Percentiles rank a stretch among this genome's conserved stretches.
These are phyloP conservation scores for Podarcis muralis DNA, from an alignment of 2,113 vertebrate species.

Conservation along the genomic window DNA sequence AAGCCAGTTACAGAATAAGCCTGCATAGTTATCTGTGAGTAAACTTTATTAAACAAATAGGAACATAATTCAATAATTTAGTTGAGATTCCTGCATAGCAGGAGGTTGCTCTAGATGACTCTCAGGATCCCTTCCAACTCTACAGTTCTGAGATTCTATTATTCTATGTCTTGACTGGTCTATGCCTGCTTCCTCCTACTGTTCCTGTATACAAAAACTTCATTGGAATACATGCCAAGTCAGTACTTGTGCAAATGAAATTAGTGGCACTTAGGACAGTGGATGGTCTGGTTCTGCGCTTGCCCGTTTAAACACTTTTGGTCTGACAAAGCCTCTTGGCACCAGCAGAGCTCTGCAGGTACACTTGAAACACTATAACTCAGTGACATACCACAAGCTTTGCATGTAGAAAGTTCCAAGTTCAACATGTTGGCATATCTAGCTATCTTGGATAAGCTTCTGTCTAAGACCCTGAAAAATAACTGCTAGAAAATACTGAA, in stretches of 20 bases:
- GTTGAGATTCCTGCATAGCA: too few relatives aligned
- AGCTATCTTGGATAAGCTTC: background rate
- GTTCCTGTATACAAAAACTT: background rate
- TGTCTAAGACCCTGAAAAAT: background rate
- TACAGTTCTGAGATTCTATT: too few relatives aligned
- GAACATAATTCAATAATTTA: too few relatives aligned
- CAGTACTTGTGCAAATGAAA: background rate
- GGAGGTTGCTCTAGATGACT: too few relatives aligned
- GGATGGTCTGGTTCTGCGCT: background rate
- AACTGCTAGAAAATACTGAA: background rate
- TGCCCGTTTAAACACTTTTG: background rate
- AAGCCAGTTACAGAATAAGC: too few relatives aligned
- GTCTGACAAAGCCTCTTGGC: background rate
- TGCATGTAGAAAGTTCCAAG: background rate
- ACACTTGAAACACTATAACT: background rate
- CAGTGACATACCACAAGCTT: background rate
- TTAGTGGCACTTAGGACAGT: rapidly evolving
- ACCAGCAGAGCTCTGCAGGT: background rate
- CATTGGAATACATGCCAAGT: background rate
- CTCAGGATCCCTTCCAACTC: too few relatives aligned
- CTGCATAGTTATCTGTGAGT: too few relatives aligned
- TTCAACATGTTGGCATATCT: background rate
- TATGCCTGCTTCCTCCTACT: rapidly evolving
- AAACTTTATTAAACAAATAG: too few relatives aligned
- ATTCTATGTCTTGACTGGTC: rapidly evolving